Evolutionary conservation across 2,888 invertebrate species (phyloP), one percentile per base, ranked within the genome.

Genomic region (Toxonevra muliebris): DNA sequence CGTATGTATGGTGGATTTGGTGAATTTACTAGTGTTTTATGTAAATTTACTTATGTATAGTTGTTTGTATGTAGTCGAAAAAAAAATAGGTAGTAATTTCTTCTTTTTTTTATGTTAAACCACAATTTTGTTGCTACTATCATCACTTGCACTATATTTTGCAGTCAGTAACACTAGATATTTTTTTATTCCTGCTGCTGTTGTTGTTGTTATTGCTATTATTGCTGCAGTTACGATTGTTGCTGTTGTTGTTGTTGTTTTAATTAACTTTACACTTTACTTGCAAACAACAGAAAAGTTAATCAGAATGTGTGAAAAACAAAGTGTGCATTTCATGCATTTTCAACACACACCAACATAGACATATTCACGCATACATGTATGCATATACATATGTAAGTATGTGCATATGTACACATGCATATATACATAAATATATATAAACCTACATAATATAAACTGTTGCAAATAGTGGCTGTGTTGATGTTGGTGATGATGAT

Each of bases 271-370:
- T 72, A 69, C 70, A 72, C 72, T 69, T 69, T 62, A 45, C 40
- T 41, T 52, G 55, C 50, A 54, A 68, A 68, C 69, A 70, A 70
- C 69, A 73, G 73, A 75, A 74, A 77, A 79, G 77, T 80, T 80
- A 78, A 81, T 78, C 77, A 79, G 77, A 74, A 80, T 80, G 80
- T 81, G 81, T 81, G 80, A 80, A 81, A 79, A 81, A 79, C 79
- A 78, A 80, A 79, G 77, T 80, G 48, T 48, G 80, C 76, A 79
- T 80, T 80, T 75, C 73, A 70, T 72, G 69, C 72, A 74, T 72
- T 73, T 73, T 59, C 69, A 69, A 70, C 71, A 69, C 74, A 65
- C 63, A 45, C 63, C 54, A 10, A 50, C 48, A 55, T 57, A 54
- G 41, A 54, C 63, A 63, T 55, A 63, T 45, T 17, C 59, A 48